phyloP scores from a whole-genome alignment of 2,797 vertebrate genomes.

The Cynopterus sphinx region DNA sequence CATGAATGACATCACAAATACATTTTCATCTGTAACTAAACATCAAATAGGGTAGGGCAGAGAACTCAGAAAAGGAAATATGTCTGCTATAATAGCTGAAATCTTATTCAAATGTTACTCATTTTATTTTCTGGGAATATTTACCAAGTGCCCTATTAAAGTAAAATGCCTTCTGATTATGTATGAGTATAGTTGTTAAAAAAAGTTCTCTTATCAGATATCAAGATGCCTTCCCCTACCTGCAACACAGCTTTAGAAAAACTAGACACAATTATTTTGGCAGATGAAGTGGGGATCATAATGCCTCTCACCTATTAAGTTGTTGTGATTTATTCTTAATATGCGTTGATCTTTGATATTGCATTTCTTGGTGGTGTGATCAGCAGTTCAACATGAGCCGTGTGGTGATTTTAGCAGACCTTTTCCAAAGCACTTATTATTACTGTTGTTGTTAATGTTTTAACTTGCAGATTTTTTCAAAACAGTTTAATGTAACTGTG shows the following conservation, averaged over 20 bases:
- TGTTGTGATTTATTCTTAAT: not conserved
- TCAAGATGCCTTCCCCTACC: not conserved
- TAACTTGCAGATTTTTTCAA: not conserved
- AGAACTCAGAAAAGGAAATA: not conserved
- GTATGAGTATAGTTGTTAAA: not conserved
- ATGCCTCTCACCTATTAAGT: not conserved
- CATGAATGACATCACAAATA: not conserved
- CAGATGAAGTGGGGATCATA: not conserved
- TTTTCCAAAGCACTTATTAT: not conserved
- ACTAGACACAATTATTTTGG: not conserved
- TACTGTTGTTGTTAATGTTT: slow-evolving; percentile 9
- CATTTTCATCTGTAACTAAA: not conserved
- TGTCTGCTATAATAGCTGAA: slow-evolving; percentile 7
- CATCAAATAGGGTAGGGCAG: not conserved
- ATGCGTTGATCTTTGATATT: not conserved
- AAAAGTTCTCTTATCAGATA: not conserved
- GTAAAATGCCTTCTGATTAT: not conserved
- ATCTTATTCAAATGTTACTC: not conserved
- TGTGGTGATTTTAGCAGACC: not conserved
- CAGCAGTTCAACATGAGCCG: not conserved
- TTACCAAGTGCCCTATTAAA: not conserved
- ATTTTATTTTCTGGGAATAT: slow-evolving; percentile 22
- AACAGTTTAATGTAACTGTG: not conserved
- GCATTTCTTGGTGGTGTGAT: not conserved
- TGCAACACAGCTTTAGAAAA: not conserved